These are phyloP conservation scores for Odontothrips loti DNA, from an alignment of 2,888 invertebrate genomes.

Conservation along the genomic window DNA sequence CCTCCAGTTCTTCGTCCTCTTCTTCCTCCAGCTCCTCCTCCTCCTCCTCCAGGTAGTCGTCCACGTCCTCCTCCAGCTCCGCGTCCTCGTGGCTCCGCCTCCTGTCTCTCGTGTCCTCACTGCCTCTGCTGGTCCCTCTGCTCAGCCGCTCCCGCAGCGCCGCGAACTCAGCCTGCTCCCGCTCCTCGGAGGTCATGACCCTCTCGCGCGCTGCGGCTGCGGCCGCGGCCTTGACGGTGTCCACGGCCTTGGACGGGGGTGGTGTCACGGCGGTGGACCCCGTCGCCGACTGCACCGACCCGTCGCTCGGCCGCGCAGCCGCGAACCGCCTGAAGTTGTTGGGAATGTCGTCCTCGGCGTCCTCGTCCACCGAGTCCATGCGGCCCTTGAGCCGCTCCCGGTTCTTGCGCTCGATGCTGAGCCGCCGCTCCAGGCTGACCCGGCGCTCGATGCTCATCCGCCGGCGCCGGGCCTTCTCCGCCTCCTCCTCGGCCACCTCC, in stretches of 20 bases:
- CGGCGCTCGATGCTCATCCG: constrained; percentile 44
- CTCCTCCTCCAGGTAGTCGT: constrained; percentile 38
- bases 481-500: constrained; percentile 70
- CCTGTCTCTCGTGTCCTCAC: constrained; percentile 39
- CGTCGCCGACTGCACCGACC: not conserved
- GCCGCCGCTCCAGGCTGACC: constrained; percentile 38
- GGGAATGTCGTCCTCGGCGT: constrained; percentile 1
- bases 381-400: constrained; percentile 28
- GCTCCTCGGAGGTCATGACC: constrained; percentile 24
- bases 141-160: constrained; percentile 32
- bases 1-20: constrained; percentile 38
- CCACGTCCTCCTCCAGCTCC: constrained; percentile 32
- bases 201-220: constrained; percentile 22
- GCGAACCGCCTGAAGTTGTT: constrained; percentile 26
- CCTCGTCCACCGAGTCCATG: constrained; percentile 19
- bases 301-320: constrained; percentile 5
- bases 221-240: no score
- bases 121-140: constrained; percentile 33
- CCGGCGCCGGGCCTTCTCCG: constrained; percentile 47
- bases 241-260: constrained; percentile 30
- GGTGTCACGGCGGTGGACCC: constrained; percentile 31
- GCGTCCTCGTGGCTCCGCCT: constrained; percentile 41
- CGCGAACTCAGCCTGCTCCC: constrained; percentile 27
- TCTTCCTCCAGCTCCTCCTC: constrained; percentile 43
- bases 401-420: constrained; percentile 25